These are phyloP conservation scores for Athalia rosae DNA, from an alignment of 2,888 invertebrate genomes.

Conservation along the genomic window DNA sequence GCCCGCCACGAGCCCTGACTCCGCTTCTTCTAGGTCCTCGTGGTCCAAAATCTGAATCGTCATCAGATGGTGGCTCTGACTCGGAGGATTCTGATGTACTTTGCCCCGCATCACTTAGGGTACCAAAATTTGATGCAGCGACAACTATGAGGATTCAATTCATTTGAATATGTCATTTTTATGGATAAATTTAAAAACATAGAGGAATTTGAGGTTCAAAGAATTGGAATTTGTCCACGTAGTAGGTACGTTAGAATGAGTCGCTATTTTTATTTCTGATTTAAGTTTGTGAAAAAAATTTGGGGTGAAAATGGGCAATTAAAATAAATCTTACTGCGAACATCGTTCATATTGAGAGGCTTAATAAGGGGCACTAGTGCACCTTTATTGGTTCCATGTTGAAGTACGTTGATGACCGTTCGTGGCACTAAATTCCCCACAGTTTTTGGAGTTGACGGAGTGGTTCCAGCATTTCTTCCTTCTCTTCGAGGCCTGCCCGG, in stretches of 20 bases:
- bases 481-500: conserved; percentile 50
- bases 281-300: too few species aligned
- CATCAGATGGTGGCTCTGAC: conserved; percentile 67
- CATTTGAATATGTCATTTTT: too few species aligned
- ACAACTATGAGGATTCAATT: neutral
- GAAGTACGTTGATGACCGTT: conserved; percentile 49
- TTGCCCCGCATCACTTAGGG: conserved; percentile 58
- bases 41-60: conserved; percentile 70
- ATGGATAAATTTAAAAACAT: too few species aligned
- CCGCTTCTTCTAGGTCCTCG: conserved; percentile 64
- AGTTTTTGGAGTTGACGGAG: conserved; percentile 49
- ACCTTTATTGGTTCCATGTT: conserved; percentile 54
- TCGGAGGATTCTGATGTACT: conserved; percentile 67
- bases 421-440: conserved; percentile 49
- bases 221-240: too few species aligned
- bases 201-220: too few species aligned
- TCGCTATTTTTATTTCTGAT: too few species aligned
- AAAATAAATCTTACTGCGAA: conserved; percentile 32
- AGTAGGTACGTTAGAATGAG: too few species aligned
- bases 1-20: conserved; percentile 68
- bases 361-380: conserved; percentile 50
- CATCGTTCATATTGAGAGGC: conserved; percentile 45
- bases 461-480: conserved; percentile 24
- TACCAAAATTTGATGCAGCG: conserved; percentile 47
- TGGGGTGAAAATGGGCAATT: conserved; percentile 13